Evolutionary conservation across 2,888 invertebrate genomes (phyloP).

Genomic region (Onchidella celtica): DNA sequence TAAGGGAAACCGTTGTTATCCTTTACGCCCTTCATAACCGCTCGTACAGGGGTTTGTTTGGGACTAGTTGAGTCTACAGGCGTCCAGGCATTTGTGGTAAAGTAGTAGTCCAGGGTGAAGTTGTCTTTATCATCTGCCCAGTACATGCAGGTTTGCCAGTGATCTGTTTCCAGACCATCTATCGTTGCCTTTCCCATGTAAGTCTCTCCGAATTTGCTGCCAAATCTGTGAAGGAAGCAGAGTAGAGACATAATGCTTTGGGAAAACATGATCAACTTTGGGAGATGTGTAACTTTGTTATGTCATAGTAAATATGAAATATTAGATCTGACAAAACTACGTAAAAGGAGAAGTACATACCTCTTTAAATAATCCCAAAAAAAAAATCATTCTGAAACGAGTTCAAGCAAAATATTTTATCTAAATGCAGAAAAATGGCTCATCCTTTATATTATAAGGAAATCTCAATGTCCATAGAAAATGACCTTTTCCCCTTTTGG

Average conservation of each 20-base stretch:
- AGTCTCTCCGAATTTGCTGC: not conserved
- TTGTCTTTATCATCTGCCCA: conserved; percentile 57
- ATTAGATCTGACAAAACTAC: not conserved
- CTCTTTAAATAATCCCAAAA: no score
- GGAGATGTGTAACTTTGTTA: not conserved
- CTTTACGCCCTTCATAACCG: not conserved
- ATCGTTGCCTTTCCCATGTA: conserved; percentile 9
- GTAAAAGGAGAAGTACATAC: not conserved
- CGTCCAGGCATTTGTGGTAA: conserved; percentile 56
- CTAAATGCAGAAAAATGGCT: no score
- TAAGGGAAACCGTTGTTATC: conserved; percentile 7
- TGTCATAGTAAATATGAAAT: not conserved
- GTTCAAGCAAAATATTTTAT: no score
- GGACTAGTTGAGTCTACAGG: not conserved
- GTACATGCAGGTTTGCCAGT: conserved; percentile 64
- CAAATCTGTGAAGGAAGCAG: no score
- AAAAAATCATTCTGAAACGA: no score
- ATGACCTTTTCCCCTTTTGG: no score
- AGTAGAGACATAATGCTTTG: not conserved
- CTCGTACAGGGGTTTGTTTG: not conserved
- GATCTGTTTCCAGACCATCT: conserved; percentile 44
- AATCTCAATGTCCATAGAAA: no score
- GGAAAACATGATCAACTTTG: not conserved
- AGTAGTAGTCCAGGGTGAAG: conserved; percentile 67
- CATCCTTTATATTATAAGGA: no score